Percentiles rank a stretch among this genome's conserved stretches.
Conservation (phyloP, 2,888 invertebrate genomes). For the Troides oblongomaculatus region DNA sequence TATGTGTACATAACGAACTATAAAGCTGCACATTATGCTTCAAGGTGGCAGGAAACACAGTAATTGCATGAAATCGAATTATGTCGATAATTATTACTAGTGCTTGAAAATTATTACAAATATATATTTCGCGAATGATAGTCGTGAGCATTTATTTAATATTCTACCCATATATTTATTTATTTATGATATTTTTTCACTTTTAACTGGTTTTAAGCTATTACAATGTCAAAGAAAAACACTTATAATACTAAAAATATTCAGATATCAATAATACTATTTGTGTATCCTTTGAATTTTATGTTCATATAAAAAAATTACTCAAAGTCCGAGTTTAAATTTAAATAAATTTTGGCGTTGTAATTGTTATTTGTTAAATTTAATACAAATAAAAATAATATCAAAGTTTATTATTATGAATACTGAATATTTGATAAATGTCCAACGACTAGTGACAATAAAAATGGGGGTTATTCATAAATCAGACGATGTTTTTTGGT, state of each 20-base stretch:
- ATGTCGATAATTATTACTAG: conserved; percentile 17
- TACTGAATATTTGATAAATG: conserved; percentile 14
- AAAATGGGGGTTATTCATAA: conserved; percentile 14
- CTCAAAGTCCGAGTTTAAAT: too few species aligned
- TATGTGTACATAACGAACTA: conserved; percentile 40
- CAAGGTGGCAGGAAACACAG: conserved; percentile 45
- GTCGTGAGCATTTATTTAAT: conserved; percentile 19
- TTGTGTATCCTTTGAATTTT: neutral
- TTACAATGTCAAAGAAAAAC: neutral
- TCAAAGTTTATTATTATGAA: neutral
- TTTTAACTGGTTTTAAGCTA: neutral
- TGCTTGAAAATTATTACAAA: conserved; percentile 26
- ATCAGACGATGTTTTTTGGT: neutral
- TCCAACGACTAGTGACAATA: conserved; percentile 8
- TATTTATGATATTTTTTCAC: neutral
- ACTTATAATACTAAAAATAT: neutral
- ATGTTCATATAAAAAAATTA: too few species aligned
- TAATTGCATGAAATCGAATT: conserved; percentile 51
- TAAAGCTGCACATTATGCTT: conserved; percentile 65
- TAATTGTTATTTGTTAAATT: neutral
- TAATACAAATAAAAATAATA: neutral
- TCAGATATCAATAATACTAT: neutral
- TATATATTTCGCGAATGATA: conserved; percentile 8
- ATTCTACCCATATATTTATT: neutral
- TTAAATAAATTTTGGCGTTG: neutral